Evolutionary conservation across 1,140 invertebrate species (phyloP), one percentile per base, ranked within the genome.

Genomic region (Drosophila obscura): DNA sequence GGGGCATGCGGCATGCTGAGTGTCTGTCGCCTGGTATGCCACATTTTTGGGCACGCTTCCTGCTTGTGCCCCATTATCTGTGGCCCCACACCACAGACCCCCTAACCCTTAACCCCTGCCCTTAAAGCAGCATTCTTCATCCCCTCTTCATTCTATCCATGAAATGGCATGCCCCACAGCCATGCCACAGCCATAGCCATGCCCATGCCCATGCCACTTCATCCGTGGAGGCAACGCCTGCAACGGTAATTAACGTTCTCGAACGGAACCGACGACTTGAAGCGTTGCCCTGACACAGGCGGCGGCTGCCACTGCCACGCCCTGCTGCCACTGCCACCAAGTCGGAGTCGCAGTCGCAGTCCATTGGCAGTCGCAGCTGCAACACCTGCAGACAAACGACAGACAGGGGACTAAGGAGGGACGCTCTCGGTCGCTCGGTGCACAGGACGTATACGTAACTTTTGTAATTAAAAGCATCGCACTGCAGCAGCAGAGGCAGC

Each of bases 381-480:
- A 85, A 77, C 81, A 85, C 81, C 81, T 85, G 82, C 81, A 85
- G 57, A 75, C 67, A 69, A 71, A 55, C 72, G 72, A 57, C 71
- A 72, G 56, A 26, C 51, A 50, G 66, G 67, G 61, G 61, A 45
- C 58, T 43, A 59, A 46, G 67, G 51, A 58, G 45, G 67, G 35
- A 39, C 26, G 26, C 35, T 39, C 11, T 39, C 65, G 72, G 72
- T 46, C 11, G 11, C 4, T 39, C 65, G 72, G 73, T 46, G 56
- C 64, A 77, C 73, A 77, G 78, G 68, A 78, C 81, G 82, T 85
- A 85, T 87, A 85, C 82, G 81, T 85, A 85, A 85, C 81, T 85
- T 85, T 85, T 87, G 81, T 85, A 85, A 85, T 85, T 85, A 85
- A 85, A 85, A 85, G 77, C 82, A 85, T 67, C 82, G 78, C 81